These are phyloP conservation scores for Erythrolamprus reginae DNA, from an alignment of 2,113 vertebrate species.

Conservation along the genomic window DNA sequence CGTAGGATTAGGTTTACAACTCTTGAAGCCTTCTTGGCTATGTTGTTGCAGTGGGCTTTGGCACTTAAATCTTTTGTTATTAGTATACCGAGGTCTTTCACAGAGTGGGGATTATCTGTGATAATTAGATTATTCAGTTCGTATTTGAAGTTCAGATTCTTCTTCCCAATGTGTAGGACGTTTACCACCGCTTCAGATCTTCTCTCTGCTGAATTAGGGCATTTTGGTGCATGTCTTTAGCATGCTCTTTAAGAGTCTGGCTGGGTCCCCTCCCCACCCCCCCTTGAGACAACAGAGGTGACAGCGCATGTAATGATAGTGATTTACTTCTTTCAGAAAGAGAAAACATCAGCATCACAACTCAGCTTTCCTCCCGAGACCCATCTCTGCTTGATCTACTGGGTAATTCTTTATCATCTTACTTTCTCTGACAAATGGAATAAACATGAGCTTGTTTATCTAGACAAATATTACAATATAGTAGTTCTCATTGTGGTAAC, in stretches of 20 bases:
- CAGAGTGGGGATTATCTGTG: too few species aligned
- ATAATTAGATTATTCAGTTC: too few species aligned
- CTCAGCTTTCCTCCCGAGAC: neutral
- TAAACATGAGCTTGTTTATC: neutral
- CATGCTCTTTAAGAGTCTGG: neutral
- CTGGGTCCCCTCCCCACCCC: neutral
- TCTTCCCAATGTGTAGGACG: too few species aligned
- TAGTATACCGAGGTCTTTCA: too few species aligned
- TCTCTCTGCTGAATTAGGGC: neutral
- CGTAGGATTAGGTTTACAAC: too few species aligned
- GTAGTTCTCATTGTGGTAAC: neutral
- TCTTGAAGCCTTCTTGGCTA: too few species aligned
- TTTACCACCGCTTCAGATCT: neutral
- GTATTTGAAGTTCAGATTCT: too few species aligned
- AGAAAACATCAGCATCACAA: neutral
- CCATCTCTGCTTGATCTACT: neutral
- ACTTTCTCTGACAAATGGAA: neutral
- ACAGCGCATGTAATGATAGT: neutral
- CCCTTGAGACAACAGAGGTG: neutral
- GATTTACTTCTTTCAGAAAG: neutral
- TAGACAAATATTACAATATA: neutral
- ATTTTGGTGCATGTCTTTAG: neutral
- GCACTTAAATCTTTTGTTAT: too few species aligned
- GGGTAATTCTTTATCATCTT: neutral
- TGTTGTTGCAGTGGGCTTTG: too few species aligned